Evolutionary conservation across 1,140 invertebrate species (phyloP).

Genomic region (Asobara japonica): DNA sequence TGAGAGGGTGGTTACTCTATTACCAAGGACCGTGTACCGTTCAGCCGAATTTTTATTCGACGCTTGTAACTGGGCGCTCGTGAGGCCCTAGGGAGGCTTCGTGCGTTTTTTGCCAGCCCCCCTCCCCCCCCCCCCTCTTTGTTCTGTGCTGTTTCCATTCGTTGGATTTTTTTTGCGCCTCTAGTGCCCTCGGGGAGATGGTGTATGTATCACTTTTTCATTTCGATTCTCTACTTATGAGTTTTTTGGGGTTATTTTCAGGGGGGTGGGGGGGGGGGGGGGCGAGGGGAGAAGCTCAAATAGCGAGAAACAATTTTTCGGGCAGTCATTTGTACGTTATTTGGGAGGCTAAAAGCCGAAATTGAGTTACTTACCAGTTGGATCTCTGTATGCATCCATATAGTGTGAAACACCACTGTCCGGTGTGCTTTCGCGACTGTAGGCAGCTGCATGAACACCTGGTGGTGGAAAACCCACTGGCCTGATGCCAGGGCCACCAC

Average conservation of each 20-base stretch:
- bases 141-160: conserved; percentile 31
- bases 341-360: no score
- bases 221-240: conserved; percentile 4
- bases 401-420: conserved; percentile 87
- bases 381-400: conserved; percentile 84
- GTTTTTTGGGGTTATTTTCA: background rate
- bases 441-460: conserved; percentile 70
- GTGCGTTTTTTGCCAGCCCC: conserved; percentile 17
- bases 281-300: no score
- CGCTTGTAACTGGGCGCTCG: conserved; percentile 51
- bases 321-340: no score
- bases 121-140: conserved; percentile 3
- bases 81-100: conserved; percentile 16
- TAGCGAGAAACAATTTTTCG: no score
- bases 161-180: conserved; percentile 17
- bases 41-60: conserved; percentile 59
- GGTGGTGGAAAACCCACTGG: conserved; percentile 66
- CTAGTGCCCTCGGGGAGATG: conserved; percentile 30
- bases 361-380: conserved; percentile 81
- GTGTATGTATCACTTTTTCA: conserved; percentile 12
- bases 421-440: conserved; percentile 84
- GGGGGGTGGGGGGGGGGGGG: background rate
- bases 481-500: conserved; percentile 67
- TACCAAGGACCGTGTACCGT: conserved; percentile 47
- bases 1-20: conserved; percentile 29